These are phyloP conservation scores for Molossus molossus DNA, from an alignment of 2,797 vertebrate species.

Conservation along the genomic window DNA sequence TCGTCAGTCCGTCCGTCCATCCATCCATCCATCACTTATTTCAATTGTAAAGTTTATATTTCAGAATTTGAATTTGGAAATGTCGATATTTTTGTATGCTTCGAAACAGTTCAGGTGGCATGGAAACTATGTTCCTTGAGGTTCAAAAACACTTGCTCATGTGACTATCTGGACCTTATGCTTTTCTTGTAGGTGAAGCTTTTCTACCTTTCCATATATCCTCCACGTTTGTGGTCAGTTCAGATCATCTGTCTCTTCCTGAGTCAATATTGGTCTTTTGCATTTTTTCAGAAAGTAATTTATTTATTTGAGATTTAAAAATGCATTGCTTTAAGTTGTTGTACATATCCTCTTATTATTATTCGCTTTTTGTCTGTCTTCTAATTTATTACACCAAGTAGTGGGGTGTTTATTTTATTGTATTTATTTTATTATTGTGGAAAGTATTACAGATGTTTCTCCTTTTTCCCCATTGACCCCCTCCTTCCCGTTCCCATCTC, in stretches of 20 bases:
- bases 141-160: neutral
- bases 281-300: neutral
- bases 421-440: neutral
- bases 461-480: neutral
- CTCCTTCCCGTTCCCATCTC: neutral
- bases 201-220: neutral
- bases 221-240: neutral
- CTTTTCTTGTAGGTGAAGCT: neutral
- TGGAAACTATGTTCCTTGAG: neutral
- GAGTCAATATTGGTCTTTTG: constrained; percentile 4
- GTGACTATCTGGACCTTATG: neutral
- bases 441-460: neutral
- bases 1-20: neutral
- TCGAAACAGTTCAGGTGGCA: neutral
- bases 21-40: neutral
- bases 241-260: neutral
- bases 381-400: constrained; percentile 1
- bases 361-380: neutral
- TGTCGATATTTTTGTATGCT: neutral
- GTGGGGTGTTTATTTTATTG: neutral
- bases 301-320: neutral
- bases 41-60: neutral
- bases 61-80: constrained; percentile 41
- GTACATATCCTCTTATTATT: neutral
- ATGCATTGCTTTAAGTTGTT: neutral